These are phyloP conservation scores for Aphrophora alni DNA, from an alignment of 2,888 invertebrate species.

Conservation along the genomic window DNA sequence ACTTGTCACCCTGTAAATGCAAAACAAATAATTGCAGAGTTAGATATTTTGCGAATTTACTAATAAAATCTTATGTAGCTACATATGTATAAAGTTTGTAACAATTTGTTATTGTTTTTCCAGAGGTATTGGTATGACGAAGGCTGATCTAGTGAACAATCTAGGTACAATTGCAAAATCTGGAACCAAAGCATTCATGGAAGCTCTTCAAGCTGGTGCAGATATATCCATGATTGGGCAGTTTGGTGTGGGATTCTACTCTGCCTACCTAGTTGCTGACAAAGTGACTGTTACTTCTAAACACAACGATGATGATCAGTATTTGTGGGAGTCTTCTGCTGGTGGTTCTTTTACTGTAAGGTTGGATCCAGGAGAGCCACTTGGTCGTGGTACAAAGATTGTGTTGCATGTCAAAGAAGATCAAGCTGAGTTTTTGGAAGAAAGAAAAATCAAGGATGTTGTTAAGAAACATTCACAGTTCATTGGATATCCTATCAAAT, in stretches of 20 bases:
- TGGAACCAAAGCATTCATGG: constrained; percentile 99
- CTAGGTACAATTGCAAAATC: constrained; percentile 99
- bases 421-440: constrained; percentile 93
- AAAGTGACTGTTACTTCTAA: constrained; percentile 92
- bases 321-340: constrained; percentile 97
- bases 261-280: constrained; percentile 96
- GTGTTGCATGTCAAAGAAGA: constrained; percentile 95
- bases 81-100: no score
- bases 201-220: constrained; percentile 97
- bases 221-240: constrained; percentile 99
- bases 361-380: constrained; percentile 75
- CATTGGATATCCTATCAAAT: constrained; percentile 97
- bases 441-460: constrained; percentile 92
- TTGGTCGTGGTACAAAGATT: constrained; percentile 95
- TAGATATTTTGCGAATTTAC: no score
- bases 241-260: constrained; percentile 99
- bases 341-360: constrained; percentile 97
- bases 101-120: no score
- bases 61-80: no score
- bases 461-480: constrained; percentile 99
- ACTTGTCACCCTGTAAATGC: no score
- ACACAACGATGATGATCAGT: constrained; percentile 98
- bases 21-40: no score
- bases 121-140: constrained; percentile 97
- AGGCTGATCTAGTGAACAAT: constrained; percentile 98